These are phyloP conservation scores for Rhyacophila brunnea DNA, from an alignment of 1,140 invertebrate species.

Conservation along the genomic window DNA sequence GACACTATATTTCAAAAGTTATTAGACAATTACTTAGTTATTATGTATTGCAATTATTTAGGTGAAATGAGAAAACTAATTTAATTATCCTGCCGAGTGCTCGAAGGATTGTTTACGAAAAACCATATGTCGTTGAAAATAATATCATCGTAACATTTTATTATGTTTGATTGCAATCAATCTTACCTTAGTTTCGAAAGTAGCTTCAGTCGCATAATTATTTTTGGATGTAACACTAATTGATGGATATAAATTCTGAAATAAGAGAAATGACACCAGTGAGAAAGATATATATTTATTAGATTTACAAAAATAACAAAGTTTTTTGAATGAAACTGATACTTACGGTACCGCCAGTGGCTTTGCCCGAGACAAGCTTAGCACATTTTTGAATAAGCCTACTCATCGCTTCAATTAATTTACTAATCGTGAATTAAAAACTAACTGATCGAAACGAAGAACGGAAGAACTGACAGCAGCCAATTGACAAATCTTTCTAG, in stretches of 20 bases:
- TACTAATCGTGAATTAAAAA: not conserved
- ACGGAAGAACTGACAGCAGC: conserved; percentile 15
- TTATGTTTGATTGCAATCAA: conserved; percentile 18
- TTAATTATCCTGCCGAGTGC: conserved; percentile 23
- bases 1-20: too few species aligned
- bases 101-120: not conserved
- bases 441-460: conserved; percentile 5
- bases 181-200: conserved; percentile 69
- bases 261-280: conserved; percentile 3
- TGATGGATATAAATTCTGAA: conserved; percentile 46
- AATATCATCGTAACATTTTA: not conserved
- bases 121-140: not conserved
- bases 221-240: conserved; percentile 48
- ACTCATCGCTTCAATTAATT: conserved; percentile 20
- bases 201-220: conserved; percentile 64
- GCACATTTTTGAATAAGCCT: conserved; percentile 21
- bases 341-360: conserved; percentile 10
- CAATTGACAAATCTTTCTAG: conserved; percentile 19
- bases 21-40: too few species aligned
- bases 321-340: not conserved
- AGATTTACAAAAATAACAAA: conserved; percentile 3
- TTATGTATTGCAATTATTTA: too few species aligned
- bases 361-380: conserved; percentile 5
- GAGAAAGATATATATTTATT: not conserved
- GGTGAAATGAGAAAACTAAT: too few species aligned